Conservation (phyloP, 2,888 invertebrate species). For the Drosophila testacea region DNA sequence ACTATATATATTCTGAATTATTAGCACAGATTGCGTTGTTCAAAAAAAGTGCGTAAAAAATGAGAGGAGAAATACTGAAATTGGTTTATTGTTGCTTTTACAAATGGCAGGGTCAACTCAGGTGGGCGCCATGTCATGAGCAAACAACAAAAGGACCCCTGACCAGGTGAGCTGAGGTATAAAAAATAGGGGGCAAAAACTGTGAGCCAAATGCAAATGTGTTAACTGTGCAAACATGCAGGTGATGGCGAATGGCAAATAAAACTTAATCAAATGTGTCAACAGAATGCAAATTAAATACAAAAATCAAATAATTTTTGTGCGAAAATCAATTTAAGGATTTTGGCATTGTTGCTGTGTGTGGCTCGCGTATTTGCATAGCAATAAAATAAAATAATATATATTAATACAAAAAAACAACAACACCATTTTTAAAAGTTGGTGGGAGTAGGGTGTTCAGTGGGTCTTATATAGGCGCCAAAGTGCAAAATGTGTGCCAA, state of each 20-base stretch:
- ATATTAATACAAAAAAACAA: slow-evolving; percentile 16
- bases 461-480: slow-evolving; percentile 34
- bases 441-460: not conserved
- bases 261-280: slow-evolving; percentile 80
- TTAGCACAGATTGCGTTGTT: slow-evolving; percentile 1
- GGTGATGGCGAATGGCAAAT: slow-evolving; percentile 74
- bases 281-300: slow-evolving; percentile 71
- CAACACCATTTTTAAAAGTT: slow-evolving; percentile 7
- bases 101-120: slow-evolving; percentile 40
- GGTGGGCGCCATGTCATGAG: slow-evolving; percentile 7
- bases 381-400: slow-evolving; percentile 50
- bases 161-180: not conserved
- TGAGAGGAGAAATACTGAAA: slow-evolving; percentile 19
- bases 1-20: slow-evolving; percentile 14
- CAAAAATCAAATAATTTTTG: slow-evolving; percentile 74
- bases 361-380: slow-evolving; percentile 63
- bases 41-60: slow-evolving; percentile 13
- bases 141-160: slow-evolving; percentile 13
- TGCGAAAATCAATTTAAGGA: slow-evolving; percentile 78
- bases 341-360: slow-evolving; percentile 37
- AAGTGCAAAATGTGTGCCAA: slow-evolving; percentile 67
- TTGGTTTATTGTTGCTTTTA: slow-evolving; percentile 42
- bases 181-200: slow-evolving; percentile 1
- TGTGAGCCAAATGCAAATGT: slow-evolving; percentile 65
- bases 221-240: slow-evolving; percentile 77